Evolutionary conservation across 1,140 invertebrate genomes (phyloP).

Genomic region (Cydia pomonella): DNA sequence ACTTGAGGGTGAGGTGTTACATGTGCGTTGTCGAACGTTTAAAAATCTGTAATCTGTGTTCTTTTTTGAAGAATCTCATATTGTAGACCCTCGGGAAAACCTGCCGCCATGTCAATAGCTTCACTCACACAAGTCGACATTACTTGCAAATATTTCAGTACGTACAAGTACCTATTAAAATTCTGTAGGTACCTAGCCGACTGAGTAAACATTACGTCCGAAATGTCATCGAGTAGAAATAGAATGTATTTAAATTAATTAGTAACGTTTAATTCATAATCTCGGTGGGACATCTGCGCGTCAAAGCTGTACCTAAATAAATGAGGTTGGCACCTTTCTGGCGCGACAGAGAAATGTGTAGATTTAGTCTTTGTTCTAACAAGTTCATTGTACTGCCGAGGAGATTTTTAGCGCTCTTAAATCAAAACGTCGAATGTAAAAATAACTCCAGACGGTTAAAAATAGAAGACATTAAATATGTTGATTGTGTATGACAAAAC

Average conservation of each 20-base stretch:
- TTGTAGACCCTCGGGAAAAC: too few relatives aligned
- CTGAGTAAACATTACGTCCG: neutral
- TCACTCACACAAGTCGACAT: too few relatives aligned
- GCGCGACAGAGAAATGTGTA: conserved; percentile 16
- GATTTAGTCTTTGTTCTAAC: conserved; percentile 32
- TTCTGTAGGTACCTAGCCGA: too few relatives aligned
- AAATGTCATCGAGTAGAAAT: neutral
- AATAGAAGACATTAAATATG: neutral
- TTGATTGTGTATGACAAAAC: neutral
- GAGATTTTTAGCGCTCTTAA: conserved; percentile 1
- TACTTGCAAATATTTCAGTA: neutral
- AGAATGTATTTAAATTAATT: neutral
- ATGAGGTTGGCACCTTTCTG: conserved; percentile 7
- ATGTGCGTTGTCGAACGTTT: too few relatives aligned
- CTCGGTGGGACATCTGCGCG: conserved; percentile 7
- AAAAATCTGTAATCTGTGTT: too few relatives aligned
- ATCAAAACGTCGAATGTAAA: conserved; percentile 1
- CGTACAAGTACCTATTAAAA: neutral
- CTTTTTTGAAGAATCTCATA: too few relatives aligned
- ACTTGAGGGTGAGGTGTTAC: too few relatives aligned
- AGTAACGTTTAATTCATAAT: conserved; percentile 27
- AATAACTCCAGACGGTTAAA: conserved; percentile 11
- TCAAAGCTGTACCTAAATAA: conserved; percentile 7
- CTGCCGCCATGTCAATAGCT: too few relatives aligned
- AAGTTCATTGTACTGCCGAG: conserved; percentile 23